Base-by-base conservation (phyloP, 1,140 invertebrate species). In the Holcopasites calliopsidis region DNA sequence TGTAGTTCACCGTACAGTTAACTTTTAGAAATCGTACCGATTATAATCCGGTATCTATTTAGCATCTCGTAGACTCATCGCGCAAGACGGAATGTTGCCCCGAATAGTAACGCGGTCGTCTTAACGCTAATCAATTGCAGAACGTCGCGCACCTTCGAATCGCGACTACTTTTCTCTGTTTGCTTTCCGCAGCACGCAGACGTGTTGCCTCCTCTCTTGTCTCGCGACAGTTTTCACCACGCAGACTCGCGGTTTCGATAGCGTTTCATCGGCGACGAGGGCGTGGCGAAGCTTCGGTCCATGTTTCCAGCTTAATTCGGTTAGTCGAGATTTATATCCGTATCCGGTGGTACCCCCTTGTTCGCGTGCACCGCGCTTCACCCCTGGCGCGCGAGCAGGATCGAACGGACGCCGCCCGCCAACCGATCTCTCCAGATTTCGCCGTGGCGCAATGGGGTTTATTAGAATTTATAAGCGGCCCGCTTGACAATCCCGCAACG, bases 381-480 rank as follows among this genome's bases (percentile, higher is more conserved):
- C 16, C 23, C 55, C 28, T 64, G 23, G 21, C 5, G 13, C 35
- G 16, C 38, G 33, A 3, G 40, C 21, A 7, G 38, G 21, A 23
- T n/a, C 54, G 7, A 26, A 38, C 38, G 35, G 31, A 23, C 35
- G 60, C 74, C 44, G 33, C 40, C 50, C 69, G 38, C 38, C 26
- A 38, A 8, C 54, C 52, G 23, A 33, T 47, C n/a, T 40, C 69
- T 31, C 38, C 50, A 66, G 71, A 74, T 57, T 66, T 74, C 71
- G 6, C 31, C 21, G 47, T 11, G 50, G 38, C 50, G 71, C 57
- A 77, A 55, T 31, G 58, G 61, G 64, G 68, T 86, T 88, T 88
- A 88, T 88, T 87, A 88, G 85, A 88, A 88, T 88, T 88, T 88
- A 88, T 82, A 88, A 86, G 85, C 82, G 72, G 66, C 66, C 23